phyloP scores from a whole-genome alignment of 2,797 vertebrate genomes.

The Anomalospiza imberbis region DNA sequence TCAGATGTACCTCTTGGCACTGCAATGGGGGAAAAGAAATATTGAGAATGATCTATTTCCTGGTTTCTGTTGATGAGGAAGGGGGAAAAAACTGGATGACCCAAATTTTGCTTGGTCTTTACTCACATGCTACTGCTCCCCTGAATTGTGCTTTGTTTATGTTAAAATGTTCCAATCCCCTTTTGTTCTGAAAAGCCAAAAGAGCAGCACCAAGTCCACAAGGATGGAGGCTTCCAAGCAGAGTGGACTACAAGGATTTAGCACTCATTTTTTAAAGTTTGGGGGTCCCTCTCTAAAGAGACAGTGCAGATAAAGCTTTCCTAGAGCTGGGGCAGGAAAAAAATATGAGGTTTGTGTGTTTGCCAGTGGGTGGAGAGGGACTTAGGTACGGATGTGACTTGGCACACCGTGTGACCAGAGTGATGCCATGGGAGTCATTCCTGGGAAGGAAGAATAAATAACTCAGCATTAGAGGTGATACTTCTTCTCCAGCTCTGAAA shows the following conservation, averaged over 20 bases:
- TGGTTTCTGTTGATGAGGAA: neutral
- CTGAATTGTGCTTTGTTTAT: neutral
- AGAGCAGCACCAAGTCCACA: neutral
- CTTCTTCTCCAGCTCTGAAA: neutral
- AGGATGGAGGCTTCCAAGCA: neutral
- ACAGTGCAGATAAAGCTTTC: neutral
- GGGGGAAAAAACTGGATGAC: neutral
- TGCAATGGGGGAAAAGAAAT: neutral
- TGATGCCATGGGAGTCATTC: neutral
- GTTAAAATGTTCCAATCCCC: neutral
- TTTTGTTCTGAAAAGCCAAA: neutral
- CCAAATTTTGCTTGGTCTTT: neutral
- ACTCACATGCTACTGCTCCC: neutral
- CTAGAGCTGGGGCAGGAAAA: neutral
- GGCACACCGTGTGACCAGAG: neutral
- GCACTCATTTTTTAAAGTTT: neutral
- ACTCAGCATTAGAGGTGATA: neutral
- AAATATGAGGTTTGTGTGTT: rapidly evolving
- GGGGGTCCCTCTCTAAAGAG: neutral
- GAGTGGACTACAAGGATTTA: neutral
- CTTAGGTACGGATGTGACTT: neutral
- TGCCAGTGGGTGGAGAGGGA: neutral
- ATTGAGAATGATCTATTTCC: neutral
- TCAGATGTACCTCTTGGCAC: neutral
- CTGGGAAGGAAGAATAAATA: neutral